Evolutionary conservation across 2,797 vertebrate genomes (phyloP).

Genomic region (Cichlasoma orientale): DNA sequence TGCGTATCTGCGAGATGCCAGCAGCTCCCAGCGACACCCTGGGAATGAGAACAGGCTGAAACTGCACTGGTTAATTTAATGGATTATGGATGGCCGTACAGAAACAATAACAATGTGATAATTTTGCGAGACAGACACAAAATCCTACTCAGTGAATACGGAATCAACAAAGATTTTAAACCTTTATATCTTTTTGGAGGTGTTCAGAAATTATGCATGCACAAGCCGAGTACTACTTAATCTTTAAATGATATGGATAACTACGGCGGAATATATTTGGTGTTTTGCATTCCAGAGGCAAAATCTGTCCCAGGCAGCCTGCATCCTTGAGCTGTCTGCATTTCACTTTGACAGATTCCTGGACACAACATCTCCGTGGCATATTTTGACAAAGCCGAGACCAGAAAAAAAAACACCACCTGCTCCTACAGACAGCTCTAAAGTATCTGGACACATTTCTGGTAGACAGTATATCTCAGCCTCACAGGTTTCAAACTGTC

Average conservation of each 20-base stretch:
- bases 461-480: constrained; percentile 21
- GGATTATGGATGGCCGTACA: not conserved
- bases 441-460: constrained; percentile 32
- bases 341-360: constrained; percentile 24
- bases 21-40: not conserved
- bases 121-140: not conserved
- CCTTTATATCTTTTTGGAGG: not conserved
- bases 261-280: not conserved
- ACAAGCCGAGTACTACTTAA: too few species aligned
- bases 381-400: constrained; percentile 20
- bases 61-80: not conserved
- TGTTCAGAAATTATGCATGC: not conserved
- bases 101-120: not conserved
- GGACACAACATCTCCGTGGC: constrained; percentile 15
- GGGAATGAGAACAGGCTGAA: not conserved
- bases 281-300: not conserved
- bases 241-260: not conserved
- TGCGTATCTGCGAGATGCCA: not conserved
- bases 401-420: not conserved
- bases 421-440: constrained; percentile 9
- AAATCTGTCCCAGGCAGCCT: not conserved
- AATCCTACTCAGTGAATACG: fast-evolving
- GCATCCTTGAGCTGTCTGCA: constrained; percentile 13
- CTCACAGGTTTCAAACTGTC: constrained; percentile 26
- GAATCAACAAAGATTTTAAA: not conserved